phyloP scores from a whole-genome alignment of 2,113 vertebrate genomes.

The Crotophaga sulcirostris region DNA sequence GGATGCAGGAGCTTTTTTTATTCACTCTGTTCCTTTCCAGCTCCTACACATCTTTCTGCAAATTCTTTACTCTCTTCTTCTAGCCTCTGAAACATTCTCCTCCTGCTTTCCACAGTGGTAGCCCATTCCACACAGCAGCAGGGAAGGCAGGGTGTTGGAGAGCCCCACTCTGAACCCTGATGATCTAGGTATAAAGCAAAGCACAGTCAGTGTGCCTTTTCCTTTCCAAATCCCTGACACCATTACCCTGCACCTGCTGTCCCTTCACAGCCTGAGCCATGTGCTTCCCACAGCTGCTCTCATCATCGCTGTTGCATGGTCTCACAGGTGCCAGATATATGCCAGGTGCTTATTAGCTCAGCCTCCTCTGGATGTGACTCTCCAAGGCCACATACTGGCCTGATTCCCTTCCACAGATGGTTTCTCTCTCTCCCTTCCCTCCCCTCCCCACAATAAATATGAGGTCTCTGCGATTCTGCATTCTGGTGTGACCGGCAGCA shows the following conservation, averaged over 20 bases:
- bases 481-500: conserved; percentile 20
- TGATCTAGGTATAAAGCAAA: not conserved
- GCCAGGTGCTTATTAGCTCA: not conserved
- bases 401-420: not conserved
- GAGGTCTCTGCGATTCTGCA: not conserved
- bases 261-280: not conserved
- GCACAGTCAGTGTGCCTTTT: not conserved
- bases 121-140: not conserved
- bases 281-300: not conserved
- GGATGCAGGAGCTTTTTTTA: not conserved
- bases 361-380: not conserved
- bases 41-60: not conserved
- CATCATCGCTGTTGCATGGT: not conserved
- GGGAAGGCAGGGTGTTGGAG: not conserved
- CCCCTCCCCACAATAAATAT: not conserved
- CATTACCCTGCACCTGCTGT: not conserved
- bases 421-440: not conserved
- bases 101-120: not conserved
- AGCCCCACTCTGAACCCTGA: accelerated
- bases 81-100: not conserved
- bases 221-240: not conserved
- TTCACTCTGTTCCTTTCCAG: not conserved
- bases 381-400: not conserved
- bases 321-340: not conserved
- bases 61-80: not conserved